Evolutionary conservation across 2,797 vertebrate genomes (phyloP), one percentile per base, ranked within the genome.

Genomic region (Lagocephalus sceleratus): DNA sequence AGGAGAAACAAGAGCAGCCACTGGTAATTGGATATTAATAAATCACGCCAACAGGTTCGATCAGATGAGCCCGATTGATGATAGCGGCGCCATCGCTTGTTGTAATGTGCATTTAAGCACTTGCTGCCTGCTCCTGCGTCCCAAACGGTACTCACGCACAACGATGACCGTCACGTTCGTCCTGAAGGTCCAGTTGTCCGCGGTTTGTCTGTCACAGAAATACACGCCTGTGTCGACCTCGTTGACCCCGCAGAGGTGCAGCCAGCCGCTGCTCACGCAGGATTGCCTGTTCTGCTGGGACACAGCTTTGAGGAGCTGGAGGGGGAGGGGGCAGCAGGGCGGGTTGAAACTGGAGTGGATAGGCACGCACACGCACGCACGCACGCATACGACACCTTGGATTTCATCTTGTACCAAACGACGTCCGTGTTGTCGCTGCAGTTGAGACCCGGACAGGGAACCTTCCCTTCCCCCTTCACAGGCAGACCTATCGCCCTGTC

Each of bases 371-470:
- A 25, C 23, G 1, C 32, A 35, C 32, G 14, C 32, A n/a, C n/a
- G n/a, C n/a, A n/a, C n/a, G 25, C 40, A 20, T 4, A 7, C 12
- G 14, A 22, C 11, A 48, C 46, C 46, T 44, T 38, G 22, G 17
- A 1, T n/a, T 14, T 59, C 25, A 89, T 86, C 85, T 86, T 84
- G 79, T 76, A 86, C 87, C 88, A 90, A 20, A 15, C 52, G 43
- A 81, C 63, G 2, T 38, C 1, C 43, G 49, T 57, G 52, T 55
- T 57, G 60, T 61, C 20, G 10, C 58, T 60, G 26, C 85, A 86
- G 51, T 15, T 51, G 43, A 60, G 20, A 14, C 69, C 69, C 0
- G 85, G 87, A 46, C 88, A 90, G 12, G 17, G 0, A 41, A 90
- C 49, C 0, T 0, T 0, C 1, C 61, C 79, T 2, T 62, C 63